These are phyloP conservation scores for Pollimyrus isidori DNA, from an alignment of 2,113 vertebrate genomes.

Conservation along the genomic window DNA sequence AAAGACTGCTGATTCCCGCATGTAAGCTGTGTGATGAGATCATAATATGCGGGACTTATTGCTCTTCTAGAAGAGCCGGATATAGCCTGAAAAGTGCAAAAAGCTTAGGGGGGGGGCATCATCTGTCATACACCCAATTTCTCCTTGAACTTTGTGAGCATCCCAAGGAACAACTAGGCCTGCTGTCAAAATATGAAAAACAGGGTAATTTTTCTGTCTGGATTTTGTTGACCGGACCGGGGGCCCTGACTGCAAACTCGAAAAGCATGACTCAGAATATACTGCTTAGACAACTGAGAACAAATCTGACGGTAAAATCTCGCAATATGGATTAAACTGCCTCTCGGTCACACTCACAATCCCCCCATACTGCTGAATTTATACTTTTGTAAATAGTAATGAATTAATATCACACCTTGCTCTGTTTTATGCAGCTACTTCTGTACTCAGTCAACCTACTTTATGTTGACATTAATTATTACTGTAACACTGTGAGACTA, in stretches of 20 bases:
- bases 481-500: not conserved
- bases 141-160: not conserved
- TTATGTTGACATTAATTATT: not conserved
- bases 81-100: not conserved
- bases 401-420: not conserved
- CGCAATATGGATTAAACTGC: not conserved
- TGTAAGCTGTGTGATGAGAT: not conserved
- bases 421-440: not conserved
- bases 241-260: not conserved
- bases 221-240: not conserved
- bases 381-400: not conserved
- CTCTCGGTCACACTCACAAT: not conserved
- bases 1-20: not conserved
- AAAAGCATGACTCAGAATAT: not conserved
- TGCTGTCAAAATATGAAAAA: not conserved
- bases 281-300: not conserved
- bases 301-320: not conserved
- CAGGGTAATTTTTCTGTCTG: not conserved
- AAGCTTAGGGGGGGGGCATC: not conserved
- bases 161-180: not conserved
- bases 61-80: not conserved
- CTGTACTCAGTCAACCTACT: not conserved
- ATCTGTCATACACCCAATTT: not conserved
- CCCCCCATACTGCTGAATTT: not conserved
- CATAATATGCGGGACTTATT: not conserved